These are phyloP conservation scores for Coelogynopora nodosa DNA, from an alignment of 2,888 invertebrate genomes.

Conservation along the genomic window DNA sequence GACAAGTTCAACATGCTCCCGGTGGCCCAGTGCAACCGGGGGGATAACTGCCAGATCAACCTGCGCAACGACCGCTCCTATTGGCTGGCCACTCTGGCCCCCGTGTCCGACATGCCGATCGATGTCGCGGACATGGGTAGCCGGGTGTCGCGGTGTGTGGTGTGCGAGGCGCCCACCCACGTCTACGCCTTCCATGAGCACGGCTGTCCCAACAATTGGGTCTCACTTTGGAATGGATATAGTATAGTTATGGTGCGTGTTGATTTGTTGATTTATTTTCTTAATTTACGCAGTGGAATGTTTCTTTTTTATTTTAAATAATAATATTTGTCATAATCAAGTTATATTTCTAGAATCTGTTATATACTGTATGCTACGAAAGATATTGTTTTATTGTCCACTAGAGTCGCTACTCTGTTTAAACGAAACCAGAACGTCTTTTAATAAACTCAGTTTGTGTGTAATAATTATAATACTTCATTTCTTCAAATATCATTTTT, in stretches of 20 bases:
- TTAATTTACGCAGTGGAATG: neutral
- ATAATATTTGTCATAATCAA: no score
- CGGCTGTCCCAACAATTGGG: conserved; percentile 38
- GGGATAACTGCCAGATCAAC: conserved; percentile 53
- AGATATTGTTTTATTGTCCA: no score
- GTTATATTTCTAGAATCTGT: no score
- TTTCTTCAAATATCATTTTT: no score
- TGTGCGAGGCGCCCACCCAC: conserved; percentile 40
- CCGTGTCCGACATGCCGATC: conserved; percentile 32
- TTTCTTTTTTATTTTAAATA: neutral
- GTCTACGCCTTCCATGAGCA: conserved; percentile 44
- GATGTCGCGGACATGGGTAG: conserved; percentile 37
- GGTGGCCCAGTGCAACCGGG: conserved; percentile 56
- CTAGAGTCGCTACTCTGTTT: no score
- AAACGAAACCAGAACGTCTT: no score
- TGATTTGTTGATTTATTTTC: neutral
- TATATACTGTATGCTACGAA: no score
- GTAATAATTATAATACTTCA: no score
- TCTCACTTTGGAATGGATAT: conserved; percentile 45
- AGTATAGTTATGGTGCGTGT: conserved; percentile 44
- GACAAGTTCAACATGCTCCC: conserved; percentile 50
- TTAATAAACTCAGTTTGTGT: no score
- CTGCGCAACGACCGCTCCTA: conserved; percentile 62
- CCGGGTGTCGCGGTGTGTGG: conserved; percentile 34
- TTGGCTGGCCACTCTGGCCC: conserved; percentile 43